phyloP scores from a whole-genome alignment of 2,113 vertebrate species.

The Potamarius usumacintae region DNA sequence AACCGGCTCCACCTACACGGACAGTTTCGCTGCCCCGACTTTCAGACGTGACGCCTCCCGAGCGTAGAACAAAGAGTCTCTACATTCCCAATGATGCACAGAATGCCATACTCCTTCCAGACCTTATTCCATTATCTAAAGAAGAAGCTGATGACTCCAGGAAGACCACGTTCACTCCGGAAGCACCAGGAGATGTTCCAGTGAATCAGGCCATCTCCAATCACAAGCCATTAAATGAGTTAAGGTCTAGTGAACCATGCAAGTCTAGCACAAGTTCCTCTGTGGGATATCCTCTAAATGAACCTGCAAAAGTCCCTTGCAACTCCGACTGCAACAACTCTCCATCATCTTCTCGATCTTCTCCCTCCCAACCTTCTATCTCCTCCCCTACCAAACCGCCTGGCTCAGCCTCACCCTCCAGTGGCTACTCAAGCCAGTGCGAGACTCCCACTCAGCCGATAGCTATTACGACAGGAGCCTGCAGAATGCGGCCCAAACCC shows the following conservation, averaged over 20 bases:
- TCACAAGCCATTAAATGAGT: constrained; percentile 71
- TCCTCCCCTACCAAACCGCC: constrained; percentile 74
- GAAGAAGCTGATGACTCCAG: constrained; percentile 15
- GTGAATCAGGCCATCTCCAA: constrained; percentile 44
- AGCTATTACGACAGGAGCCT: constrained; percentile 71
- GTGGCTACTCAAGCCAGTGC: constrained; percentile 77
- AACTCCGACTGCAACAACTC: constrained; percentile 78
- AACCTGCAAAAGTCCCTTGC: constrained; percentile 65
- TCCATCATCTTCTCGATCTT: constrained; percentile 68
- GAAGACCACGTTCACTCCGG: background rate
- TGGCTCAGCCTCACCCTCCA: constrained; percentile 84
- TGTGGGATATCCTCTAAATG: constrained; percentile 67
- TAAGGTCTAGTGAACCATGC: constrained; percentile 73
- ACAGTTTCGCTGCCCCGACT: constrained; percentile 80
- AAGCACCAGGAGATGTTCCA: constrained; percentile 10
- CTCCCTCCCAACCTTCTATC: constrained; percentile 57
- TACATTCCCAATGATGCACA: constrained; percentile 68
- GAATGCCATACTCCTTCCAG: constrained; percentile 49
- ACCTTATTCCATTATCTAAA: constrained; percentile 62
- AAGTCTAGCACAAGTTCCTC: constrained; percentile 73
- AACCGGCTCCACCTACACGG: constrained; percentile 81
- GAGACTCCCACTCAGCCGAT: constrained; percentile 78
- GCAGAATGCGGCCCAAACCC: constrained; percentile 76
- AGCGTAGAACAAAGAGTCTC: constrained; percentile 78
- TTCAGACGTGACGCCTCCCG: constrained; percentile 53